Evolutionary conservation across 2,113 vertebrate species (phyloP), one percentile per base, ranked within the genome.

Genomic region (Callaeas wilsoni): DNA sequence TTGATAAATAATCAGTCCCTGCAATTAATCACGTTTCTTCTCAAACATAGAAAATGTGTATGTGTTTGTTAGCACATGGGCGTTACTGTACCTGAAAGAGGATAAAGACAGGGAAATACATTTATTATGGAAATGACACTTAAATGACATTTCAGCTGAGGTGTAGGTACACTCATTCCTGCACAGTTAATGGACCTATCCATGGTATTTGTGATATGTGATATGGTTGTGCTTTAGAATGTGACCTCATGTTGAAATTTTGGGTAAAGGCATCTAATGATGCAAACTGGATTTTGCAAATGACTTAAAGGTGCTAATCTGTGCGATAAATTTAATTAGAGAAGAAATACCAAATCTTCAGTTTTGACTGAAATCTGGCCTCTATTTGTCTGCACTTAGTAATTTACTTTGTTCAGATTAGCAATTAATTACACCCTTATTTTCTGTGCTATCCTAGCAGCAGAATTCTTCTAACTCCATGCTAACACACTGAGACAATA

Each of bases 81-180:
- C 0, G 0, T 7, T 1, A 10, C 35, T 80, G 6, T 1, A 3
- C n/a, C 50, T 3, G 5, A 42, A 62, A 78, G 1, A 50, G 13
- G 42, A 42, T 21, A 49, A 30, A 69, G 7, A 69, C 7, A 63
- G 12, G 14, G 27, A 52, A 85, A 88, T 41, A 17, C 0, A 25
- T 30, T 41, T 41, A 41, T 41, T 41, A 41, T 41, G 41, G 41
- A 41, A 41, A 13, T 41, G 41, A 41, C 41, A 41, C 13, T 41
- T 39, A 59, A 27, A 67, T 2, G 1, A 17, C 10, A 21, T 16
- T 74, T 46, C 16, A 69, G 6, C 25, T 56, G 52, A 89, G 29
- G 30, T 55, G 75, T 10, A 86, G 9, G 16, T 75, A 7, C 55
- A 22, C 16, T 65, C 67, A 55, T 69, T 92, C 59, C 8, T 50